Evolutionary conservation across 1,140 invertebrate genomes (phyloP).

Genomic region (Euura saliciscinereae): DNA sequence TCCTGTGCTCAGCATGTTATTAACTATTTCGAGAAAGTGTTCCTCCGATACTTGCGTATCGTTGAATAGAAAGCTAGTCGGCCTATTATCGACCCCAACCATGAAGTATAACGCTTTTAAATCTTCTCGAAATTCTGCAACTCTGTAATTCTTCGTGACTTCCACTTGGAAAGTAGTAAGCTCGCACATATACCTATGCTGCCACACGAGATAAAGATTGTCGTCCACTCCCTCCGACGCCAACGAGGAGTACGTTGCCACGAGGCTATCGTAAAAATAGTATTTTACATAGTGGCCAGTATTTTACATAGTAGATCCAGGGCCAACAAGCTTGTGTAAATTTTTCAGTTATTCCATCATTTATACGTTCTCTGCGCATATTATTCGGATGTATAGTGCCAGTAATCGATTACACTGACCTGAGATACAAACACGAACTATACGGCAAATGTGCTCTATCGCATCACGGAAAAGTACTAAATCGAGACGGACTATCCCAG

Average conservation of each 20-base stretch:
- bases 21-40: conserved; percentile 85
- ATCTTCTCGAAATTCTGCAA: conserved; percentile 82
- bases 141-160: conserved; percentile 76
- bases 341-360: too few relatives aligned
- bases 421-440: conserved; percentile 81
- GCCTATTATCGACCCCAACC: conserved; percentile 76
- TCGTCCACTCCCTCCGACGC: conserved; percentile 86
- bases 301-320: too few relatives aligned
- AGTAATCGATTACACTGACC: conserved; percentile 27
- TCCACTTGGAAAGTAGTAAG: conserved; percentile 79
- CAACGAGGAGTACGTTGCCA: conserved; percentile 83
- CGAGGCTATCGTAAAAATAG: conserved; percentile 56
- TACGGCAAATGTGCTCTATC: conserved; percentile 82
- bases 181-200: conserved; percentile 80
- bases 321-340: too few relatives aligned
- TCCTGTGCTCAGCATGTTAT: conserved; percentile 84
- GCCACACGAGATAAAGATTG: conserved; percentile 78
- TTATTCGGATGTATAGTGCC: too few relatives aligned
- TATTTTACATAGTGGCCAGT: too few relatives aligned
- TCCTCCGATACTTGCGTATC: conserved; percentile 83
- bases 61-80: conserved; percentile 80
- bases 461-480: conserved; percentile 84
- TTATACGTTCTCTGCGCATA: too few relatives aligned
- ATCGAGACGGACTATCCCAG: conserved; percentile 77
- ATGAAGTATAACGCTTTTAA: conserved; percentile 76